Base-by-base conservation (phyloP, 2,888 invertebrate genomes). In the Anthrax anthrax region DNA sequence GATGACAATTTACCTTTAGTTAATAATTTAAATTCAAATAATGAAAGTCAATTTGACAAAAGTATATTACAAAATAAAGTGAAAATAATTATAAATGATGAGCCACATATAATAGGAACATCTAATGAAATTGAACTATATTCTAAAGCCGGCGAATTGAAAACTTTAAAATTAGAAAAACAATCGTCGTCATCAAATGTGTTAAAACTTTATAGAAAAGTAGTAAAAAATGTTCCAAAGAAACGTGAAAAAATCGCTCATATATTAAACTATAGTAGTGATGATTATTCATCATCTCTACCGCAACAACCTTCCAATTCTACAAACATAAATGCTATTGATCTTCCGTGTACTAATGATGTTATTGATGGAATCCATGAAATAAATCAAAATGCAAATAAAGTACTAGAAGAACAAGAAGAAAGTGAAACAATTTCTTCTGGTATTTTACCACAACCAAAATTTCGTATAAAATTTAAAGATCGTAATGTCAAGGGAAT, bases 51-150 rank as follows among this genome's bases (percentile, higher is more conserved):
- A 3, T 14, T 14, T 39, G 23, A 39, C 23, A 19, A 44, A 1
- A 38, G 43, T 37, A 18, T 40, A 13, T 18, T 16, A 14, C 14
- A 47, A 29, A 32, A 41, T 4, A 27, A 44, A 14, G 47, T 48
- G 48, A 51, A 48, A 37, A 47, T 51, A 37, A 45, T 42, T 39
- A 10, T 48, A 3, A 40, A 51, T 34, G 45, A 47, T 9, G 40
- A 38, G 12, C 43, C 36, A 4, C 48, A 45, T 45, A 39, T 39
- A 23, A 23, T 48, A 9, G 37, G 34, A 27, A 43, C 47, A 17
- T 29, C 40, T 14, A 42, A 48, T 18, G 50, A 51, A 47, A 42
- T 46, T 29, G 40, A 40, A 27, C 38, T 50, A 19, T 51, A 43
- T 43, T n/a, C 32, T 1, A 37, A 38, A 9, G 9, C 8, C 6